Conservation (phyloP, 2,797 vertebrate genomes). For the Perodicticus potto region DNA sequence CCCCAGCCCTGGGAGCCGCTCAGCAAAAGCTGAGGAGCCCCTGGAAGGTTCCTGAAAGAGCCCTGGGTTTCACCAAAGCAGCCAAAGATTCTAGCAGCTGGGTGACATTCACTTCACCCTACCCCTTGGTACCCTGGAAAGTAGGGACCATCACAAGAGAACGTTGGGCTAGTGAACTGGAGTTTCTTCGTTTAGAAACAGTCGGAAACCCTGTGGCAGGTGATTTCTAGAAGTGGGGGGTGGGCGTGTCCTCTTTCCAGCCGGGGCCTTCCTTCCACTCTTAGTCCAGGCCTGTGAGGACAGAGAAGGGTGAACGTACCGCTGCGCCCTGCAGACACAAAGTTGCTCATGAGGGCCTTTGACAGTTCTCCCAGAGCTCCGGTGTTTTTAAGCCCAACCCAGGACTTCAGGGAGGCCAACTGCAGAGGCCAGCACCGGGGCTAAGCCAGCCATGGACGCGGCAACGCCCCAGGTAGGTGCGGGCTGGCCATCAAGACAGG, state of each 20-base stretch:
- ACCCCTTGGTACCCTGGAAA: not conserved
- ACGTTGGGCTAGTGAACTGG: not conserved
- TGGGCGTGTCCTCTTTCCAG: not conserved
- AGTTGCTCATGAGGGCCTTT: not conserved
- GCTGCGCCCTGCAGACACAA: not conserved
- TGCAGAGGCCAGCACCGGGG: too few species aligned
- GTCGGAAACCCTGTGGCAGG: not conserved
- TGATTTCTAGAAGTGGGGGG: not conserved
- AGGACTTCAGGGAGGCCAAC: not conserved
- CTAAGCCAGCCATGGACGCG: not conserved
- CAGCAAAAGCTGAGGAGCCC: not conserved
- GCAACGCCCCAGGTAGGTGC: not conserved
- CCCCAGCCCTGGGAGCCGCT: not conserved
- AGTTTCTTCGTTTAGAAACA: not conserved
- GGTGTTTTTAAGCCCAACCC: not conserved
- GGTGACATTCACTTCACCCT: not conserved
- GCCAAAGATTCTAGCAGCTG: not conserved
- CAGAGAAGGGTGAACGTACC: not conserved
- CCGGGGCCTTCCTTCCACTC: not conserved
- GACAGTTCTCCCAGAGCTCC: not conserved
- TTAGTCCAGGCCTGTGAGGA: not conserved
- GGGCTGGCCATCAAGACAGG: fast-evolving
- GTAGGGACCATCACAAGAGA: not conserved
- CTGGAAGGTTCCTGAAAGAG: not conserved
- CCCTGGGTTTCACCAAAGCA: not conserved